These are phyloP conservation scores for Enteromius argenteus DNA, from an alignment of 2,797 vertebrate species.

Conservation along the genomic window DNA sequence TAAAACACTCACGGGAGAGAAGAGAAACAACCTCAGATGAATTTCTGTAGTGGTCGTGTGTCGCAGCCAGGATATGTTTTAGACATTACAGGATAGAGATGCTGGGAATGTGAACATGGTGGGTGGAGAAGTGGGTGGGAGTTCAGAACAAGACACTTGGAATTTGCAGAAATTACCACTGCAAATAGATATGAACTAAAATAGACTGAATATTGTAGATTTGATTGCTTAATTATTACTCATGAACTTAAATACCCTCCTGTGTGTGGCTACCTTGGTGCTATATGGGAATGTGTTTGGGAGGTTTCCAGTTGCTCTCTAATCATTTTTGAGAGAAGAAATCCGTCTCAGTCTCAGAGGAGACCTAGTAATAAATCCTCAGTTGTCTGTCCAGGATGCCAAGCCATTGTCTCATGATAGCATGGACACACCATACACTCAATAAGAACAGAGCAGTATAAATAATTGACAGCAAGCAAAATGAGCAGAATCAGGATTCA, in stretches of 20 bases:
- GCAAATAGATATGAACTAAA: neutral
- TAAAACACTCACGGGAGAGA: constrained; percentile 56
- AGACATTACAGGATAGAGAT: constrained; percentile 65
- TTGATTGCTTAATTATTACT: neutral
- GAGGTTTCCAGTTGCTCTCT: neutral
- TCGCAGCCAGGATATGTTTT: constrained; percentile 64
- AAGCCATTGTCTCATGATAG: neutral
- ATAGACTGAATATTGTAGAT: neutral
- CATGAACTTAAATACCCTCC: neutral
- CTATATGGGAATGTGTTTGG: neutral
- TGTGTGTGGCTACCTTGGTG: neutral
- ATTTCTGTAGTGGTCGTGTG: constrained; percentile 39
- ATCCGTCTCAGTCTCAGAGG: neutral
- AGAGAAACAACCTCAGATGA: constrained; percentile 57
- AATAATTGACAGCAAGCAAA: neutral
- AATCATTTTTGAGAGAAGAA: neutral
- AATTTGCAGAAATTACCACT: neutral
- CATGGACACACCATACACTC: neutral
- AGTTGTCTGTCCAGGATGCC: constrained; percentile 30
- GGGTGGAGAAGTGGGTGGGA: constrained; percentile 12
- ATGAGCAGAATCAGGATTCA: neutral
- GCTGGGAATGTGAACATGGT: constrained; percentile 27
- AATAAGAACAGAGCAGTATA: neutral
- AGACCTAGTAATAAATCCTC: neutral
- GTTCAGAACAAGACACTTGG: constrained; percentile 18